A percentile compares a stretch with the other conserved stretches of the same genome.
Evolutionary conservation across 2,113 vertebrate genomes (phyloP).

Genomic region (Porphyrio hochstetteri): DNA sequence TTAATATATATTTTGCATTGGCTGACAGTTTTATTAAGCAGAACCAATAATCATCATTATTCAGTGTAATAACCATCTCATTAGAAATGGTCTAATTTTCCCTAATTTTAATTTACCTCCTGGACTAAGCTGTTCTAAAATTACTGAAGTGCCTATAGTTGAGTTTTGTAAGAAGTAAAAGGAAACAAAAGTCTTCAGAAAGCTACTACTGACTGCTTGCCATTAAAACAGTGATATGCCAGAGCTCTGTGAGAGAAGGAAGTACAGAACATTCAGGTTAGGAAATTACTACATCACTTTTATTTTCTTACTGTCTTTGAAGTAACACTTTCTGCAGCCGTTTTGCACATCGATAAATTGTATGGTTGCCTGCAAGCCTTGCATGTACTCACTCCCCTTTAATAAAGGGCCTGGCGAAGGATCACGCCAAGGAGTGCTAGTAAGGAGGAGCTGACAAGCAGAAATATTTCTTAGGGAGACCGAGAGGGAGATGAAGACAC

Average conservation of each 20-base stretch:
- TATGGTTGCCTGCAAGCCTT: constrained; percentile 3
- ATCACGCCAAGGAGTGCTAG: neutral
- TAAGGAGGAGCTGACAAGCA: neutral
- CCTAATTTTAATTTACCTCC: constrained; percentile 78
- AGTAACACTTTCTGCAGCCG: neutral
- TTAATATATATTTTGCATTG: constrained; percentile 75
- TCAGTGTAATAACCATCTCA: constrained; percentile 70
- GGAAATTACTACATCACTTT: constrained; percentile 14
- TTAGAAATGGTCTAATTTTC: constrained; percentile 77
- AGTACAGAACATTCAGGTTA: constrained; percentile 31
- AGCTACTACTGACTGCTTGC: constrained; percentile 33
- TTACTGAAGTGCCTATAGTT: constrained; percentile 64
- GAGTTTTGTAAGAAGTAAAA: constrained; percentile 66
- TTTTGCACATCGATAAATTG: constrained; percentile 30
- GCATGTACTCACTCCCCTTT: neutral
- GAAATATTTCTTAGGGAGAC: constrained; percentile 6
- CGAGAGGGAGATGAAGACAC: constrained; percentile 24
- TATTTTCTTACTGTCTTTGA: constrained; percentile 10
- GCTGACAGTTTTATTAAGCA: constrained; percentile 78
- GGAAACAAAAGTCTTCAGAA: constrained; percentile 30
- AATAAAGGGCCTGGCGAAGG: neutral
- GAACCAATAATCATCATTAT: constrained; percentile 76
- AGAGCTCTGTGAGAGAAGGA: constrained; percentile 34
- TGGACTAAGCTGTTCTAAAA: constrained; percentile 56
- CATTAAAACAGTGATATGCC: constrained; percentile 18